phyloP scores from a whole-genome alignment of 2,888 invertebrate genomes.

The Criorhina ranunculi region DNA sequence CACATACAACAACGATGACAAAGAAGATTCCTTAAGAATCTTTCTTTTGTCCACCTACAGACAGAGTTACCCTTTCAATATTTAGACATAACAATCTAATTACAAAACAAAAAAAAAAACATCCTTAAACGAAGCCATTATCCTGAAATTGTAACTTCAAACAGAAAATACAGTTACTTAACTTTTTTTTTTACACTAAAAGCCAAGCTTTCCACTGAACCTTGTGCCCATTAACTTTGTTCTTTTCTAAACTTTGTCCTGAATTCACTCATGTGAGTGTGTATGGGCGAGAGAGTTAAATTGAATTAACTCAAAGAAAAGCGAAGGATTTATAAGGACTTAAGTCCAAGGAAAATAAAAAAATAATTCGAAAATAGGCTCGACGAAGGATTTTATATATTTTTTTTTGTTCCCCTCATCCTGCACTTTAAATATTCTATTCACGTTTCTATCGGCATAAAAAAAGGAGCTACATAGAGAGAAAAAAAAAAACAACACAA shows the following conservation, averaged over 20 bases:
- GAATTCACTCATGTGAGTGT: conserved; percentile 15
- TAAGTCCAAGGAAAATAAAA: not conserved
- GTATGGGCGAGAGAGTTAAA: conserved; percentile 17
- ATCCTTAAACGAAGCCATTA: conserved; percentile 15
- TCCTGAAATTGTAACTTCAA: conserved; percentile 9
- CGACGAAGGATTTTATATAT: not conserved
- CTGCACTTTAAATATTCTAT: conserved; percentile 44
- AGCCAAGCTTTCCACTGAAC: conserved; percentile 16
- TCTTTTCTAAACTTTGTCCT: not conserved
- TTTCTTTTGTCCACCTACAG: too few relatives aligned
- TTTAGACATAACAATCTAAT: not conserved
- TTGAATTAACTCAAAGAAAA: conserved; percentile 49
- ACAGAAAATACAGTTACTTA: conserved; percentile 13
- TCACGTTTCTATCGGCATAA: conserved; percentile 41
- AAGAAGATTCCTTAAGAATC: too few relatives aligned
- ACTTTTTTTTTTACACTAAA: not conserved
- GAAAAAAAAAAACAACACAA: conserved; percentile 6
- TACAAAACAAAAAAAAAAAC: not conserved
- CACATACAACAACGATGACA: too few relatives aligned
- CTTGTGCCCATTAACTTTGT: conserved; percentile 7
- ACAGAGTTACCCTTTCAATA: too few relatives aligned
- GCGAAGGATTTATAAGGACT: conserved; percentile 38
- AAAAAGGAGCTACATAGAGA: not conserved
- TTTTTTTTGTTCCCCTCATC: not conserved
- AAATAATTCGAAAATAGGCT: conserved; percentile 10